Conservation (phyloP, 2,797 vertebrate genomes). For the Picus viridis region DNA sequence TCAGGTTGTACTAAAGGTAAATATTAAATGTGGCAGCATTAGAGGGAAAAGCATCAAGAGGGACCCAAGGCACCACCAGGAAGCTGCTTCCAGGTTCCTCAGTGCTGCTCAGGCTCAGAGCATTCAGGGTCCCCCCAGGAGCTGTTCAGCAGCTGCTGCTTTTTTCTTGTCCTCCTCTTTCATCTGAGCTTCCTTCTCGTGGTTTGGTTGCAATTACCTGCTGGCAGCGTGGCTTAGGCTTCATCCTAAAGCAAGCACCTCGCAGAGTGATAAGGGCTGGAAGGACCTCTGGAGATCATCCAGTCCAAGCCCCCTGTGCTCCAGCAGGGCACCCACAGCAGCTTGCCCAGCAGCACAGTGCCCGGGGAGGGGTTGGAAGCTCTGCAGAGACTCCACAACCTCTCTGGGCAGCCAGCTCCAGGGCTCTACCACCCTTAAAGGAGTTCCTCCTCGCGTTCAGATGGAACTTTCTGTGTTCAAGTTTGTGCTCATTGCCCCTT, state of each 20-base stretch:
- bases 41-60: background rate
- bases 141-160: background rate
- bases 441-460: no score
- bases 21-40: background rate
- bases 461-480: no score
- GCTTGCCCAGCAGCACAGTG: no score
- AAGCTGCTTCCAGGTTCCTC: background rate
- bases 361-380: no score
- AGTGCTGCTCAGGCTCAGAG: background rate
- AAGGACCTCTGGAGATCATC: no score
- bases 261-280: background rate
- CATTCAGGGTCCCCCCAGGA: accelerated
- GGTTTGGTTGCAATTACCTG: background rate
- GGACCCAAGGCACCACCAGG: background rate
- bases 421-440: no score
- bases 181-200: accelerated
- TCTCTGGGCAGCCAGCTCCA: no score
- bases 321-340: no score
- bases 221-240: background rate
- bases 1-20: background rate
- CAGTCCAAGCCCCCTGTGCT: no score
- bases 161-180: accelerated
- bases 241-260: background rate
- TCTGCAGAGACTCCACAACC: no score
- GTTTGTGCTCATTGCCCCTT: no score